Conservation (phyloP, 2,888 invertebrate species). For the Oegoconia quadripuncta region DNA sequence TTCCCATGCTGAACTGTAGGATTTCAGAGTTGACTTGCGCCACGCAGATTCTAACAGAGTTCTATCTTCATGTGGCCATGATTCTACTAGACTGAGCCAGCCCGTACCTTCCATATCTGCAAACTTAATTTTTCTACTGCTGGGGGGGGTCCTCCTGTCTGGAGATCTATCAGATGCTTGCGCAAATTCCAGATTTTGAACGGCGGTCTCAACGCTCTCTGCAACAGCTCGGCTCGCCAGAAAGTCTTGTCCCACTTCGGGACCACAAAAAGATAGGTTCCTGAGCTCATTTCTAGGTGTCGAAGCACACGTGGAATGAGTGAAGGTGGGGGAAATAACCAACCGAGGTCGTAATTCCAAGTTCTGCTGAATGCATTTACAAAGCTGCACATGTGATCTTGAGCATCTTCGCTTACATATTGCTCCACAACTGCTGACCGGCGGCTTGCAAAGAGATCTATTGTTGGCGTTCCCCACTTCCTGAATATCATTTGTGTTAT, state of each 20-base stretch:
- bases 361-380: conserved; percentile 19
- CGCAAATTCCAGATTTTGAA: conserved; percentile 11
- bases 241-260: conserved; percentile 7
- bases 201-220: conserved; percentile 1
- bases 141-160: conserved; percentile 14
- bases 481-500: conserved; percentile 2
- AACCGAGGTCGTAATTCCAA: conserved; percentile 22
- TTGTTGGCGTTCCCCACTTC: conserved; percentile 12
- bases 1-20: no score
- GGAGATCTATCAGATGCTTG: conserved; percentile 15
- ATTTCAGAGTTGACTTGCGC: no score
- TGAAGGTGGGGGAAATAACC: conserved; percentile 24
- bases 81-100: conserved; percentile 12
- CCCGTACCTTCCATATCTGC: conserved; percentile 23
- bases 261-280: conserved; percentile 19
- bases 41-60: conserved; percentile 8
- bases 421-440: conserved; percentile 16
- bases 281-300: conserved; percentile 17
- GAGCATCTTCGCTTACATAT: conserved; percentile 17
- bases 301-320: conserved; percentile 19
- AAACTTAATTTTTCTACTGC: conserved; percentile 14
- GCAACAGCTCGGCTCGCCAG: conserved; percentile 2
- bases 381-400: conserved; percentile 8
- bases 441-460: conserved; percentile 21
- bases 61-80: not conserved